Base-by-base conservation (phyloP, 1,140 invertebrate genomes). In the Archivesica marissinica region DNA sequence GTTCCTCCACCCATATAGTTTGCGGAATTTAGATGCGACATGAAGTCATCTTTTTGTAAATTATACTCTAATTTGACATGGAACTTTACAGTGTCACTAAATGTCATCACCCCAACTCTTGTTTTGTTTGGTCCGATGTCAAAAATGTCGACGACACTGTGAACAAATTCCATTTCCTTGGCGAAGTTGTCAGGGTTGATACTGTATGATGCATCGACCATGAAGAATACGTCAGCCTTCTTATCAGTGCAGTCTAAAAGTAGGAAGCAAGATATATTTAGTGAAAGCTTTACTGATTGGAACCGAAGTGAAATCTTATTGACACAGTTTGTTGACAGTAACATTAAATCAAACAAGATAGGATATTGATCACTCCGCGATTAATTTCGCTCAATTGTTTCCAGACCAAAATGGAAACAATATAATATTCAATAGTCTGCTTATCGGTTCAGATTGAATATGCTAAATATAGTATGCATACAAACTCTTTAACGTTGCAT, bases 161-260 rank as follows among this genome's bases (percentile, higher is more conserved):
- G 75, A 25, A 91, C 86, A 76, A 92, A 92, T 20, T 81, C 72
- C 25, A 92, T 79, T 77, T 91, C 87, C 41, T 88, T 83, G 9
- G 64, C 39, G 59, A 92, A 93, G 50, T 92, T 88, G 0, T 77
- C 72, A 11, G 66, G 54, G 82, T 89, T 90, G 35, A 93, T 92
- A 74, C 91, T 92, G 72, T 85, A 89, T 13, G 92, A 92, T 4
- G 89, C 85, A 75, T 93, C 92, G 41, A 93, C 56, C 6, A 92
- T 41, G 79, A 93, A 92, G 66, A 88, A 90, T 23, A 93, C 86
- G 59, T 93, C 92, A 0, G 91, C 90, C 66, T 91, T 88, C 44
- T 92, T 92, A 17, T 89, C 90, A 15, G 74, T 80, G 23, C 92
- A 93, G 23, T 87, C 92, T 92, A 85, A 59, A 87, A 87, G 11